Evolutionary conservation across 2,797 vertebrate genomes (phyloP).

Genomic region (Sebastes trivittatus): DNA sequence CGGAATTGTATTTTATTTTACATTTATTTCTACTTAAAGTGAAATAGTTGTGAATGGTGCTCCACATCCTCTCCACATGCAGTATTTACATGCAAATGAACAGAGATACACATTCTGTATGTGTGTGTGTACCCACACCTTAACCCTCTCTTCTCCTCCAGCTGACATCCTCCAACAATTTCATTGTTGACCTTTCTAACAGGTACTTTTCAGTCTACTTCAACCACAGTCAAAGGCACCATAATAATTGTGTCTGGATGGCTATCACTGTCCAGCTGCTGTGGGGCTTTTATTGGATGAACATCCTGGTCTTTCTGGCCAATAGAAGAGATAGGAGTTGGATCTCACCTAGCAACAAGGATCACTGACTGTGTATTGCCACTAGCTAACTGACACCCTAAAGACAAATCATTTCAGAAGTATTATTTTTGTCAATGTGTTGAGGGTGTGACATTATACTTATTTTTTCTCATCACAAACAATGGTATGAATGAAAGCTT

Average conservation of each 20-base stretch:
- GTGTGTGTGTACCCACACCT: neutral
- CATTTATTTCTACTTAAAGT: neutral
- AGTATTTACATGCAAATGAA: neutral
- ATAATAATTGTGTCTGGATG: conserved; percentile 68
- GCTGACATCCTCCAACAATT: conserved; percentile 1
- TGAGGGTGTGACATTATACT: neutral
- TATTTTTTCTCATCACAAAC: neutral
- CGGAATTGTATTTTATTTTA: too few relatives aligned
- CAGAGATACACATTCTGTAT: too few relatives aligned
- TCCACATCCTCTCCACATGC: neutral
- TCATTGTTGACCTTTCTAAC: conserved; percentile 41
- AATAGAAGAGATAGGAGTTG: conserved; percentile 65
- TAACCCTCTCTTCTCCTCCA: neutral
- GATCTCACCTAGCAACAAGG: conserved; percentile 91
- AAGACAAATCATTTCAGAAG: conserved; percentile 76
- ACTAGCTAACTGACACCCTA: conserved; percentile 82
- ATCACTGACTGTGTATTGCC: conserved; percentile 69
- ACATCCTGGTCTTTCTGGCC: conserved; percentile 64
- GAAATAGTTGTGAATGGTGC: neutral
- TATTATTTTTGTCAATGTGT: conserved; percentile 20
- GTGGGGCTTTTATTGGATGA: conserved; percentile 77
- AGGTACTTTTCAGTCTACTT: conserved; percentile 48
- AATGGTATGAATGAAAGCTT: neutral
- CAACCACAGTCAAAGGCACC: conserved; percentile 47
- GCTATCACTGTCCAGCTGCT: conserved; percentile 60